Percentiles rank a stretch among this genome's conserved stretches.
These are phyloP conservation scores for Drosophila gaucha DNA, from an alignment of 2,888 invertebrate species.

Conservation along the genomic window DNA sequence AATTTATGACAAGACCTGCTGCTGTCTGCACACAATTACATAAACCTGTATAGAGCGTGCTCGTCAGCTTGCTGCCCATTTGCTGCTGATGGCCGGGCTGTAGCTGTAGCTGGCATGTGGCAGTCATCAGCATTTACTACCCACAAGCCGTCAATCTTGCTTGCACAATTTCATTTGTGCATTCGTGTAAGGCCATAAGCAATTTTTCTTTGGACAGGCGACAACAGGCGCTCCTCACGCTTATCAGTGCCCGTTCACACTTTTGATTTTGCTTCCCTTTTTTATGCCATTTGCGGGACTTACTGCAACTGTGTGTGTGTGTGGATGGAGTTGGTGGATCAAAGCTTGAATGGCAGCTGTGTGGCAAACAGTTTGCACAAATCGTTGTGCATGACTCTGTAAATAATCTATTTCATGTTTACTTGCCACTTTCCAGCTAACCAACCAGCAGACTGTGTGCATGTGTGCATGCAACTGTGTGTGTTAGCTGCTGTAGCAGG, in stretches of 20 bases:
- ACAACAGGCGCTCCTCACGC: slow-evolving; percentile 38
- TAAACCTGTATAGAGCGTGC: not conserved
- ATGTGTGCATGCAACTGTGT: slow-evolving; percentile 12
- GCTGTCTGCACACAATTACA: not conserved
- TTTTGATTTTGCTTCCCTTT: slow-evolving; percentile 20
- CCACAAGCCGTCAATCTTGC: slow-evolving; percentile 43
- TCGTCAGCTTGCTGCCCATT: slow-evolving; percentile 8
- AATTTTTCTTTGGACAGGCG: slow-evolving; percentile 51
- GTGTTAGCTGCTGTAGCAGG: slow-evolving; percentile 7
- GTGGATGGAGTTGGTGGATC: slow-evolving; percentile 16
- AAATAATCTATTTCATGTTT: slow-evolving; percentile 75
- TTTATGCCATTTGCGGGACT: slow-evolving; percentile 17
- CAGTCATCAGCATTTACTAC: slow-evolving; percentile 35
- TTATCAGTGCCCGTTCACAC: slow-evolving; percentile 62
- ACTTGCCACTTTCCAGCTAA: slow-evolving; percentile 55
- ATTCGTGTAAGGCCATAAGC: slow-evolving; percentile 55
- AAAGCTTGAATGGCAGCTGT: slow-evolving; percentile 31
- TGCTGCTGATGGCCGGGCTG: slow-evolving; percentile 7
- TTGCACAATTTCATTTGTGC: slow-evolving; percentile 63
- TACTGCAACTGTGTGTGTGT: not conserved
- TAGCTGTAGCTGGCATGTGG: slow-evolving; percentile 18
- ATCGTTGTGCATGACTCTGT: slow-evolving; percentile 73
- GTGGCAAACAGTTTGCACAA: slow-evolving; percentile 46
- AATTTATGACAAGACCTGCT: slow-evolving; percentile 17
- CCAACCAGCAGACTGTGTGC: slow-evolving; percentile 25